Evolutionary conservation across 2,113 vertebrate genomes (phyloP).

Genomic region (Corydoras sp.): DNA sequence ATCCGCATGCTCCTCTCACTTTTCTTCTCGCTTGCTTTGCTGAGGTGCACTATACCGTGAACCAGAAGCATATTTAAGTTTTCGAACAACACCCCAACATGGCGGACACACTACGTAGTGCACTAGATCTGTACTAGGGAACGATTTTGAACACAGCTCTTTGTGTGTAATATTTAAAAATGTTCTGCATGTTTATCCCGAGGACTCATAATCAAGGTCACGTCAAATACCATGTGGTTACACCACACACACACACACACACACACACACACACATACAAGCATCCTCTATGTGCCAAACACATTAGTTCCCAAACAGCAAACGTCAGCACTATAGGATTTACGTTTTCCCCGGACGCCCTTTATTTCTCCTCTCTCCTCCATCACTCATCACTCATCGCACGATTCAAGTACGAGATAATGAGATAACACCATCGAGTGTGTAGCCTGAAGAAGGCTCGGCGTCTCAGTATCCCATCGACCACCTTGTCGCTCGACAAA

Average conservation of each 20-base stretch:
- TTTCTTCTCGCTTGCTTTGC: too few relatives aligned
- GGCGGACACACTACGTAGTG: too few relatives aligned
- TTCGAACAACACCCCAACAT: too few relatives aligned
- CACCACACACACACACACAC: neutral
- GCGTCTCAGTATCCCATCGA: neutral
- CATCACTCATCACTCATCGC: neutral
- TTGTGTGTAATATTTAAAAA: neutral
- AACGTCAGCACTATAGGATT: constrained; percentile 11
- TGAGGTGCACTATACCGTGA: too few relatives aligned
- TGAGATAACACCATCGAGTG: constrained; percentile 8
- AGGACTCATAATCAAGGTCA: constrained; percentile 34
- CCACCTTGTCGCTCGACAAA: neutral
- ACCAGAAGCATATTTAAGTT: too few relatives aligned
- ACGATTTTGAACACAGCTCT: neutral
- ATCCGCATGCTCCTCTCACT: too few relatives aligned
- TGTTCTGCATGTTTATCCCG: neutral
- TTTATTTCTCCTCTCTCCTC: neutral
- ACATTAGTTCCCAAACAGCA: constrained; percentile 13
- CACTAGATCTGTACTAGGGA: too few relatives aligned
- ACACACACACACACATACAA: neutral
- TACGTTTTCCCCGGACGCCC: neutral
- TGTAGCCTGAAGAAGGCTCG: neutral
- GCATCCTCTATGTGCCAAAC: neutral
- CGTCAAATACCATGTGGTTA: neutral
- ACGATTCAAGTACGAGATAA: constrained; percentile 17